Base-by-base conservation (phyloP, 2,797 vertebrate genomes). In the Malacoctenus gilli region DNA sequence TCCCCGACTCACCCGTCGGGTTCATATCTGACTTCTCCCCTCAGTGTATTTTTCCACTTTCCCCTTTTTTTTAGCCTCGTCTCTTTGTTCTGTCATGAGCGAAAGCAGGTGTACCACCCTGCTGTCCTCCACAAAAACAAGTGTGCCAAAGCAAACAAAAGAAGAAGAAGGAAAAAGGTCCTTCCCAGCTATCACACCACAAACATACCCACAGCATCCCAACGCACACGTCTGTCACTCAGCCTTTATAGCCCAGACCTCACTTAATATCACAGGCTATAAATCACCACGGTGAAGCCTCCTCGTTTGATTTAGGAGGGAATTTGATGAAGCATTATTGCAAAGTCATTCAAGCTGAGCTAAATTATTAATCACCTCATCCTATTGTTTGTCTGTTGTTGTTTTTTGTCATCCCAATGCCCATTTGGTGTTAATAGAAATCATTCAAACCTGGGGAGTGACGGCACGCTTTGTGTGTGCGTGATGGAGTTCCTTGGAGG, bases 291-390 rank as follows among this genome's bases (percentile, higher is more conserved):
- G 38, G 68, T 74, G 73, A 82, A 83, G 63, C 67, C 50, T 72
- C 71, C 55, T 85, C 72, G 75, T 80, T 81, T 79, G 61, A 78
- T 81, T 80, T 72, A 16, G 52, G 68, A 40, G 48, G n/a, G 50
- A 48, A 72, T 80, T 73, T 79, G 75, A 85, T 85, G 85, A 74
- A 61, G 55, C 41, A 47, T 83, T 82, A 75, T 81, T 82, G 72
- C 49, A 1, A 57, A 75, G 77, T 80, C 60, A 80, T 79, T 82
- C 79, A 67, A 77, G 82, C 72, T 53, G 44, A 59, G 68, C 53
- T 82, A 65, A 85, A 87, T 83, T 81, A 84, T 85, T 77, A 78
- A 84, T 85, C 67, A 73, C 66, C 59, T 62, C 67, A 65, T 49
- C 52, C 72, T 54, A 59, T 80, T 79, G 76, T 77, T 77, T 65